phyloP scores from a whole-genome alignment of 2,113 vertebrate genomes.

The Chelonoidis abingdonii region DNA sequence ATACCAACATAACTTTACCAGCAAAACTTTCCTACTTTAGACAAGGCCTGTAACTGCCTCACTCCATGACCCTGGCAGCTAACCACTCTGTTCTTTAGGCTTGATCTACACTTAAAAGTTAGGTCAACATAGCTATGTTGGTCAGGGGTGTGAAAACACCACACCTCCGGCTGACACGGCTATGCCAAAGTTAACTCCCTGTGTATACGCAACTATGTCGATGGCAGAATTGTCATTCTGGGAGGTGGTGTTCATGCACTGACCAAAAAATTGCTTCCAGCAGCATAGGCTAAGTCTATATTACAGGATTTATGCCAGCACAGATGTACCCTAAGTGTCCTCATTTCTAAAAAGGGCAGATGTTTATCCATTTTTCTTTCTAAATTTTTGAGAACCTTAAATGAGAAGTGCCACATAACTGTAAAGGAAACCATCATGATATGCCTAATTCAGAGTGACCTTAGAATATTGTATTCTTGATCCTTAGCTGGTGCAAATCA shows the following conservation, averaged over 20 bases:
- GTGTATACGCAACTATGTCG: no score
- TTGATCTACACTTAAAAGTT: background rate
- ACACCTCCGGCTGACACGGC: no score
- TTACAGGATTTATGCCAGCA: background rate
- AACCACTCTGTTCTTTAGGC: background rate
- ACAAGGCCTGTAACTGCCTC: background rate
- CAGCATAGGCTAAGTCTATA: background rate
- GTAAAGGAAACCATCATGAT: background rate
- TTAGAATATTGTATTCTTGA: conserved; percentile 1
- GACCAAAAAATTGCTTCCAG: background rate
- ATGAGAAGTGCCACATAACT: background rate
- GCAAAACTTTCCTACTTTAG: background rate
- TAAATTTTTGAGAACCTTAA: background rate
- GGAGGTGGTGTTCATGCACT: background rate
- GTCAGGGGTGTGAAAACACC: background rate
- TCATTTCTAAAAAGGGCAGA: background rate
- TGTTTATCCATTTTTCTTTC: background rate
- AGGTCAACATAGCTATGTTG: background rate
- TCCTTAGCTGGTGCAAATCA: background rate
- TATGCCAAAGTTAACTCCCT: no score
- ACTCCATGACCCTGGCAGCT: background rate
- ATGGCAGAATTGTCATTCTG: no score
- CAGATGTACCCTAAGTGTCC: background rate
- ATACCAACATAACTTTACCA: background rate
- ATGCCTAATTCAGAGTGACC: background rate